A percentile compares a stretch with the other conserved stretches of the same genome.
Evolutionary conservation across 1,140 invertebrate species (phyloP).

Genomic region (Musca vetustissima): DNA sequence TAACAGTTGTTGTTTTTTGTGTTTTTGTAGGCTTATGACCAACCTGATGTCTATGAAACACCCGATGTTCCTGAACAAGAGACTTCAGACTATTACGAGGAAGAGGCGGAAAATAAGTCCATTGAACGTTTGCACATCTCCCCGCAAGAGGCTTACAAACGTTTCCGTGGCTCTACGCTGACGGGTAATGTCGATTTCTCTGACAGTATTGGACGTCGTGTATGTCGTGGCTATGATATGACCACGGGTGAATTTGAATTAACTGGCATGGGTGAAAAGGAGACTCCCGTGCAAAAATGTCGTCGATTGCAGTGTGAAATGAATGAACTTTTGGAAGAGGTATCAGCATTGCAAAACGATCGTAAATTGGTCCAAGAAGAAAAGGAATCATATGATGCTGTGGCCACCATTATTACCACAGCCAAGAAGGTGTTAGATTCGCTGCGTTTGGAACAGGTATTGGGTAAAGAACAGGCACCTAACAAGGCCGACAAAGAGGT

Average conservation of each 20-base stretch:
- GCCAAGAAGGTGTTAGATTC: constrained; percentile 52
- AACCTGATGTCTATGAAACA: constrained; percentile 91
- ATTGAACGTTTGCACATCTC: constrained; percentile 76
- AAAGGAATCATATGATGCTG: constrained; percentile 52
- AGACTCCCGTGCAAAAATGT: constrained; percentile 83
- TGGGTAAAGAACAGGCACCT: constrained; percentile 59
- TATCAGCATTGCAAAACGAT: constrained; percentile 60
- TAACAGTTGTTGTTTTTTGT: background rate
- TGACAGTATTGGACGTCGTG: constrained; percentile 70
- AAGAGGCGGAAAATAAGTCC: constrained; percentile 73
- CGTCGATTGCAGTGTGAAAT: constrained; percentile 86
- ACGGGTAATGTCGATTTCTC: constrained; percentile 79
- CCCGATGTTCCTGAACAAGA: constrained; percentile 86
- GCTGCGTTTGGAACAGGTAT: constrained; percentile 58
- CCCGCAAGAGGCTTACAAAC: constrained; percentile 74
- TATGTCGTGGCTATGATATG: constrained; percentile 73
- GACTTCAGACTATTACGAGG: constrained; percentile 69
- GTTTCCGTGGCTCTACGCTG: constrained; percentile 83
- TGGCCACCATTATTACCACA: constrained; percentile 49
- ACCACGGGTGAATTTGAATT: constrained; percentile 76
- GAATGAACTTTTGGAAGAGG: constrained; percentile 78
- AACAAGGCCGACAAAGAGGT: constrained; percentile 59
- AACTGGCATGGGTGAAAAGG: constrained; percentile 72
- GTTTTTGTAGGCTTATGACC: constrained; percentile 83
- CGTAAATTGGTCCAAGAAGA: constrained; percentile 51